Base-by-base conservation (phyloP, 2,797 vertebrate species). In the Enteromius treurensis region DNA sequence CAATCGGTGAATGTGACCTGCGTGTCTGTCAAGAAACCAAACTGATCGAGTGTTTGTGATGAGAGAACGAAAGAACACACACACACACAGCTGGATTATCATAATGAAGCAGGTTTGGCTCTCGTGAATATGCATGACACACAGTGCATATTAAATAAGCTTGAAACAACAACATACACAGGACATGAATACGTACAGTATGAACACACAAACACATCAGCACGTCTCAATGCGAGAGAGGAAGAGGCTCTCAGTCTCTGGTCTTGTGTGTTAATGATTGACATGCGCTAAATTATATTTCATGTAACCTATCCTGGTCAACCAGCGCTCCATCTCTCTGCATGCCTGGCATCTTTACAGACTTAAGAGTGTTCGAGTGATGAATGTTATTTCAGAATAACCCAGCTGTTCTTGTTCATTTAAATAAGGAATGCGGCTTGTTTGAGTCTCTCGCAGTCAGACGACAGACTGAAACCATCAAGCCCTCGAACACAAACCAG, bases 381-480 rank as follows among this genome's bases (percentile, higher is more conserved):
- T 8, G 15, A 34, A 19, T 3, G 32, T 19, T 65, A 34, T 32
- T 34, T 65, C 26, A 21, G 15, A 15, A 34, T 37, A 37, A 29
- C 9, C 7, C 17, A 10, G 64, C 64, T 65, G 32, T 37, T 10
- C 32, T 10, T 9, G 3, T 1, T 37, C 15, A 37, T 37, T 10
- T 21, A 32, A 67, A 34, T 3, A 0, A 0, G 29, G 32, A 17
- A 64, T 17, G 26, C 14, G 1, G 5, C 5, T 2, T 5, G 11
- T 32, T 32, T 62, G 60, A 64, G 26, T 8, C 26, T 32, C 26
- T 29, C 2, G 23, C 58, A 62, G 23, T 8, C 29, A 34, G 17
- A 34, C 29, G 5, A 17, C 79, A n/a, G 83, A 4, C 45, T 51
- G 64, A 75, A 79, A 83, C 86, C 47, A 84, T 79, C 70, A 34